These are phyloP conservation scores for Crocuta crocuta DNA, from an alignment of 2,113 vertebrate species.

Conservation along the genomic window DNA sequence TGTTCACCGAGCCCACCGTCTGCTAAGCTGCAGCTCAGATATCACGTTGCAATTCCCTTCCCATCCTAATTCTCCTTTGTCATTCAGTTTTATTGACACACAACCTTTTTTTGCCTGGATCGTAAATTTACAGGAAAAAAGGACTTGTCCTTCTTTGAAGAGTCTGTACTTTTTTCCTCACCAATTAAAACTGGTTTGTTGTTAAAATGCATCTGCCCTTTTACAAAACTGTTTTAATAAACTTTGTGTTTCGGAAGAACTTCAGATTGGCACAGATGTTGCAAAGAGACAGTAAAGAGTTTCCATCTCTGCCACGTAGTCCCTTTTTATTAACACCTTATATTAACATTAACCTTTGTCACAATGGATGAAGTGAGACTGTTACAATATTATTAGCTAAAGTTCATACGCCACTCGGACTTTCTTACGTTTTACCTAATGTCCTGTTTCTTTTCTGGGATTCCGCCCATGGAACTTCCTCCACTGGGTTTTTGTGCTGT, in stretches of 20 bases:
- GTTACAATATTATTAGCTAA: too few species aligned
- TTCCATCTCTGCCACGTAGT: background rate
- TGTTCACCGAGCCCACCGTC: background rate
- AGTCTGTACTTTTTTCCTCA: background rate
- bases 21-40: background rate
- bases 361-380: too few species aligned
- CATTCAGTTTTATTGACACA: background rate
- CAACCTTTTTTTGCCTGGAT: background rate
- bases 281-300: background rate
- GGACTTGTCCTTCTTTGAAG: background rate
- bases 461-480: background rate
- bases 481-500: background rate
- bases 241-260: background rate
- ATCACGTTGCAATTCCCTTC: accelerated
- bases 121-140: background rate
- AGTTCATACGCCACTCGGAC: too few species aligned
- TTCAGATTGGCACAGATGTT: background rate
- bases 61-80: background rate
- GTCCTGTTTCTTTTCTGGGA: background rate
- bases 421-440: background rate
- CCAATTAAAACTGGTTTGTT: background rate
- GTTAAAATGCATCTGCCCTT: background rate
- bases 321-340: too few species aligned
- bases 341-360: background rate
- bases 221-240: background rate